Conservation (phyloP, 2,113 vertebrate genomes). For the Labrus mixtus region DNA sequence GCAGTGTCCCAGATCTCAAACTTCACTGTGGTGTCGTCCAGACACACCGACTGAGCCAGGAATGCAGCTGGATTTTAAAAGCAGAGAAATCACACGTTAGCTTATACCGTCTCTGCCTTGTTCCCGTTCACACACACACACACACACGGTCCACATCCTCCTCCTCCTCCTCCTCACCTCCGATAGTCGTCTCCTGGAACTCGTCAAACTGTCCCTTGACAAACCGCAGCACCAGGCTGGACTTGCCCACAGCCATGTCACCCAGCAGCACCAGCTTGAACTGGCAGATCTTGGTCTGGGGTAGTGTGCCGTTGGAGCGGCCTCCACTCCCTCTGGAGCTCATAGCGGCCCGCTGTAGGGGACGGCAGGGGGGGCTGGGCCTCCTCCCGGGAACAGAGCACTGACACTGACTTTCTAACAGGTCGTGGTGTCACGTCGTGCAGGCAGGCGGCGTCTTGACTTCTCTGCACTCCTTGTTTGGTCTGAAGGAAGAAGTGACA, state of each 20-base stretch:
- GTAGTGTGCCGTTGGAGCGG: conserved; percentile 83
- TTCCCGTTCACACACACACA: neutral
- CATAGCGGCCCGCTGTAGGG: conserved; percentile 74
- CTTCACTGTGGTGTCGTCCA: conserved; percentile 89
- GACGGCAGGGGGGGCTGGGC: conserved; percentile 42
- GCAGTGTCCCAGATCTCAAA: conserved; percentile 92
- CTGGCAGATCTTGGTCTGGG: conserved; percentile 90
- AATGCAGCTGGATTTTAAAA: conserved; percentile 81
- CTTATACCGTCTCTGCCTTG: neutral
- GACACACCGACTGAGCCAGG: conserved; percentile 88
- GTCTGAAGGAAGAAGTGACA: conserved; percentile 11
- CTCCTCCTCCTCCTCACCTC: conserved; percentile 75
- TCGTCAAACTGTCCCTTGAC: conserved; percentile 90
- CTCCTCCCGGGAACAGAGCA: conserved; percentile 54
- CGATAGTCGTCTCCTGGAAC: conserved; percentile 89
- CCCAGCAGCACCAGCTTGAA: conserved; percentile 89
- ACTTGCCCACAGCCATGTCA: conserved; percentile 90
- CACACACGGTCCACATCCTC: too few relatives aligned
- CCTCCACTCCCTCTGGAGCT: conserved; percentile 83
- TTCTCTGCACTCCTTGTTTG: conserved; percentile 1
- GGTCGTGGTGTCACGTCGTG: neutral
- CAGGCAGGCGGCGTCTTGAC: neutral
- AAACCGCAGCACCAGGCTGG: conserved; percentile 88
- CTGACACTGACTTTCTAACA: conserved; percentile 8
- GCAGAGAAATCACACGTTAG: neutral